Base-by-base conservation (phyloP, 2,113 vertebrate species). In the Brachypteracias leptosomus region DNA sequence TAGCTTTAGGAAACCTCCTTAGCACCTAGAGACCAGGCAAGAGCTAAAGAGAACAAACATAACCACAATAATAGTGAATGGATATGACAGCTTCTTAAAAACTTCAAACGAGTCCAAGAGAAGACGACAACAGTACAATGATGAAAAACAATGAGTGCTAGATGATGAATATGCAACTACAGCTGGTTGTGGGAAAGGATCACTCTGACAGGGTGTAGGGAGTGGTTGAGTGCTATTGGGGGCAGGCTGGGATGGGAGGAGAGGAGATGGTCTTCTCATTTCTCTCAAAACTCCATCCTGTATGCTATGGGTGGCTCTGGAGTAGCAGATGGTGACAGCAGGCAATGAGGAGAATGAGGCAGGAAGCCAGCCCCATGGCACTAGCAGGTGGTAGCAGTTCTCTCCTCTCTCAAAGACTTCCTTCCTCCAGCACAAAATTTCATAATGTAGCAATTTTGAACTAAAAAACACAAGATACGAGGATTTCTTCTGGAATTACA, bases 301-400 rank as follows among this genome's bases (percentile, higher is more conserved):
- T 51, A 40, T 0, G 0, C 9, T 71, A 11, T 19, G 9, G 17
- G 13, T 57, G 15, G 7, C 40, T 36, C 33, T 80, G 46, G 18
- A 80, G 57, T 6, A 75, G 21, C 1, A 0, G 10, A 17, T 36
- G 7, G 16, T 40, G 26, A 10, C 51, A 75, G 58, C 6, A 15
- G 11, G 10, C 0, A 0, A 51, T 2, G 8, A 74, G 17, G 7
- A 28, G 25, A 57, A 6, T 0, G 0, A 82, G 24, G 35, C 0
- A 0, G 22, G 42, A 81, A 63, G n/a, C 14, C 42, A 62, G 28
- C 3, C 24, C 7, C 13, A 7, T 24, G 31, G 26, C n/a, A 42
- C 20, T 16, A 57, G 40, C 28, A 72, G 24, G 33, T 3, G 20
- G 25, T 9, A 82, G 21, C 35, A 58, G 21, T 55, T 47, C 20